Percentiles rank a stretch among this genome's conserved stretches.
Evolutionary conservation across 2,797 vertebrate species (phyloP).

Genomic region (Hemibagrus guttatus): DNA sequence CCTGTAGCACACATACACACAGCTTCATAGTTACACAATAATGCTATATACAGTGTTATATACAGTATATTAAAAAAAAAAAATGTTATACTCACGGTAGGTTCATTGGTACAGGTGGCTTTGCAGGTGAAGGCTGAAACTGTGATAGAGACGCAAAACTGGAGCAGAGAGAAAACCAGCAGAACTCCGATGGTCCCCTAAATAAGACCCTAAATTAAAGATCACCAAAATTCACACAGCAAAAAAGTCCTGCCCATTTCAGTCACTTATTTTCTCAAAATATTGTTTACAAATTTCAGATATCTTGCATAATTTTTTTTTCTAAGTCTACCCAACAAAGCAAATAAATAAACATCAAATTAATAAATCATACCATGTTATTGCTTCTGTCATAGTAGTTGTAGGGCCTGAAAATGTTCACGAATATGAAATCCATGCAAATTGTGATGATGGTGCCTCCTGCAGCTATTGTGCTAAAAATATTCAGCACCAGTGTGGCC

Average conservation of each 20-base stretch:
- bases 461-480: slow-evolving; percentile 2
- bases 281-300: too few species aligned
- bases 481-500: not conserved
- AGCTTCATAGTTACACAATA: too few species aligned
- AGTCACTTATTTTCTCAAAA: not conserved
- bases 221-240: not conserved
- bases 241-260: too few species aligned
- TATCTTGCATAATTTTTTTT: too few species aligned
- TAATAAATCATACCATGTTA: not conserved
- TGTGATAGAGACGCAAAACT: slow-evolving; percentile 20
- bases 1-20: not conserved
- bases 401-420: fast-evolving
- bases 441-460: slow-evolving; percentile 7
- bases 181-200: not conserved
- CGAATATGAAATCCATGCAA: not conserved
- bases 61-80: too few species aligned
- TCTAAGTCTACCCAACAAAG: too few species aligned
- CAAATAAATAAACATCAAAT: not conserved
- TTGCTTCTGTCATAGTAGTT: not conserved
- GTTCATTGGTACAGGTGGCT: not conserved
- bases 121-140: slow-evolving; percentile 38
- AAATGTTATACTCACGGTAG: not conserved
- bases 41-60: too few species aligned
- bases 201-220: not conserved
- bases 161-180: slow-evolving; percentile 27